A percentile compares a stretch with the other conserved stretches of the same genome.
Evolutionary conservation across 2,797 vertebrate genomes (phyloP).

Genomic region (Zenarchopterus dispar): DNA sequence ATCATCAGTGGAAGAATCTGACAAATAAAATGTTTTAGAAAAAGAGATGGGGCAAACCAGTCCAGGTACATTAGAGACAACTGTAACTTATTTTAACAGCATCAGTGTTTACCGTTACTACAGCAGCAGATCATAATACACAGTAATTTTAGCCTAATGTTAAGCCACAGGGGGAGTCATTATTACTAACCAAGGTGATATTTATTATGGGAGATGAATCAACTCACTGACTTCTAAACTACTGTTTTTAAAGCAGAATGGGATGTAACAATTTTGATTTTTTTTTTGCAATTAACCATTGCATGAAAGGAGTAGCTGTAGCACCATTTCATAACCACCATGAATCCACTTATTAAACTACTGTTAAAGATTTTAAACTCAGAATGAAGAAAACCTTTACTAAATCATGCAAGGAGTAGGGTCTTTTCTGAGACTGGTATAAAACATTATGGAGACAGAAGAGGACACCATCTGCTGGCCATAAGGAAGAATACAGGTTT

Average conservation of each 20-base stretch:
- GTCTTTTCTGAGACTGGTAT: no score
- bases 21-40: neutral
- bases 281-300: no score
- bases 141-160: conserved; percentile 19
- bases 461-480: neutral
- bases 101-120: conserved; percentile 22
- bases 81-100: neutral
- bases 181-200: neutral
- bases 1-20: no score
- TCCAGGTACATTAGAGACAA: neutral
- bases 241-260: neutral
- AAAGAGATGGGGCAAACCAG: neutral
- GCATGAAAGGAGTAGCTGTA: no score
- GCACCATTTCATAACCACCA: no score
- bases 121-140: conserved; percentile 20
- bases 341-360: no score
- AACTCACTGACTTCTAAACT: neutral
- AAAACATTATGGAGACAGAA: no score
- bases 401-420: no score
- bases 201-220: neutral
- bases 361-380: no score
- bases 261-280: no score
- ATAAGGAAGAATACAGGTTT: neutral
- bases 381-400: no score
- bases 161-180: conserved; percentile 25